Evolutionary conservation across 2,113 vertebrate genomes (phyloP).

Genomic region (Thalassarche chlororhynchos): DNA sequence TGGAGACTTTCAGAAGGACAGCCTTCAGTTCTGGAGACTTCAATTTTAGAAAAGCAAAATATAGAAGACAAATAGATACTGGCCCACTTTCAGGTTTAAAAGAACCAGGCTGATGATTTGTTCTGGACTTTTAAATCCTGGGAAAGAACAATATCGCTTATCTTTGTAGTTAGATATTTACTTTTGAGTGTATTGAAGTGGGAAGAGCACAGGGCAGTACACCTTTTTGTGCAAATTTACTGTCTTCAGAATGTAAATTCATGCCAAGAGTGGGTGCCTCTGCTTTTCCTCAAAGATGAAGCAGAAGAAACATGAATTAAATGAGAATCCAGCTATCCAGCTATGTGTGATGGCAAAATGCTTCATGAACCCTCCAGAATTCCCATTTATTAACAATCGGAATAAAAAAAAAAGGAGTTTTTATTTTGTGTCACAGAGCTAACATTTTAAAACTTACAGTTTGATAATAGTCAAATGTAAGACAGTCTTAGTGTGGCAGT

Average conservation of each 20-base stretch:
- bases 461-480: not conserved
- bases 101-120: not conserved
- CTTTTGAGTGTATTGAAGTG: not conserved
- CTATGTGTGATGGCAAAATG: not conserved
- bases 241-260: not conserved
- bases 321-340: not conserved
- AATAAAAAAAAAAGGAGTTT: not conserved
- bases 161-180: not conserved
- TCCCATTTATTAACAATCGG: not conserved
- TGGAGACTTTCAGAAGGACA: not conserved
- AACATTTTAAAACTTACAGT: not conserved
- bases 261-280: not conserved
- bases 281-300: not conserved
- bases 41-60: not conserved
- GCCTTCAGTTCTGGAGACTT: not conserved
- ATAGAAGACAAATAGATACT: not conserved
- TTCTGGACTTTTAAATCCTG: not conserved
- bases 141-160: not conserved
- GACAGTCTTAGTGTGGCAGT: not conserved
- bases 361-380: not conserved
- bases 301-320: not conserved
- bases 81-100: not conserved
- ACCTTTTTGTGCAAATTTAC: not conserved
- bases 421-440: not conserved
- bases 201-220: not conserved